A percentile compares a stretch with the other conserved stretches of the same genome.
These are phyloP conservation scores for Trididemnum clinides DNA, from an alignment of 23 tunicate genomes.

Conservation along the genomic window DNA sequence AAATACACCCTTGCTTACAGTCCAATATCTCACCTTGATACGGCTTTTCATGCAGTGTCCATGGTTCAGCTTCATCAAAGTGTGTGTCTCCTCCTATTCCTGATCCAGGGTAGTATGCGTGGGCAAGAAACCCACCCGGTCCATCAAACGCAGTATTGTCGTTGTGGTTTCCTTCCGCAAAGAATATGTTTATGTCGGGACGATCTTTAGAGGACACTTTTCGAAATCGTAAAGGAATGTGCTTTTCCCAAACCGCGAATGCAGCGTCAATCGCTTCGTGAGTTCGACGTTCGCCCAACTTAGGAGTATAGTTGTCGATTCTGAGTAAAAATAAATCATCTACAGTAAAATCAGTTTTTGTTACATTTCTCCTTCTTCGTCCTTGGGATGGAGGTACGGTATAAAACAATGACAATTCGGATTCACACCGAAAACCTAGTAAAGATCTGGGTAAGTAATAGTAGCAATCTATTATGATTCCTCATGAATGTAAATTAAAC, in stretches of 20 bases:
- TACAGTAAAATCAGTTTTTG: no score
- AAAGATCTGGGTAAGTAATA: no score
- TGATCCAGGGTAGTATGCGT: constrained; percentile 94
- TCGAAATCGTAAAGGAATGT: constrained; percentile 59
- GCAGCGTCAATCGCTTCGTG: constrained; percentile 89
- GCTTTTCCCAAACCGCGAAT: constrained; percentile 73
- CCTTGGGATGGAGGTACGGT: no score
- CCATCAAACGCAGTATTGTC: constrained; percentile 98
- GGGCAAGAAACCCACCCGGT: constrained; percentile 93
- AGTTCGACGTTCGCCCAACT: constrained; percentile 61
- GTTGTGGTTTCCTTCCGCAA: constrained; percentile 85
- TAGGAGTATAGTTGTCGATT: constrained; percentile 84
- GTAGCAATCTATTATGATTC: no score
- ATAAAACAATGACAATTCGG: no score
- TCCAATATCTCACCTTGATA: constrained; percentile 41
- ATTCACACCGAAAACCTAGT: no score
- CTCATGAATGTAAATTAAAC: no score
- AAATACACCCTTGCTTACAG: no score
- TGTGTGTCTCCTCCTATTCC: constrained; percentile 98
- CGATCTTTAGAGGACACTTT: constrained; percentile 48
- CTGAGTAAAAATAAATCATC: no score
- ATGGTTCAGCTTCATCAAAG: constrained; percentile 93
- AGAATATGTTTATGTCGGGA: constrained; percentile 77
- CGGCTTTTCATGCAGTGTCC: constrained; percentile 71
- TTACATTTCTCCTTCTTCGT: no score